Conservation (phyloP, 2,888 invertebrate species). For the Meta bourneti region DNA sequence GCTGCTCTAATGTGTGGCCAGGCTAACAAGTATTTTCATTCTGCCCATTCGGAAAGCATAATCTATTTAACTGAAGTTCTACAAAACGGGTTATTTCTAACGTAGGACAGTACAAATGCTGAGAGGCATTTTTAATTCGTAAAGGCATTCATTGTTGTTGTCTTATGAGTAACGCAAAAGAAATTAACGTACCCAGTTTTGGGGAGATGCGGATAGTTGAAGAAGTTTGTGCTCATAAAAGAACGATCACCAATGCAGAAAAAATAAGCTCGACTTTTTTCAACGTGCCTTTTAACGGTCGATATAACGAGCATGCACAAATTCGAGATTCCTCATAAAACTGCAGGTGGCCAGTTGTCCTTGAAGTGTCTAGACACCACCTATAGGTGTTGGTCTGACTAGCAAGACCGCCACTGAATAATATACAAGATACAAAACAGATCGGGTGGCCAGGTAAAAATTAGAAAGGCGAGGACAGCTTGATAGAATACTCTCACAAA, state of each 20-base stretch:
- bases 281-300: background rate
- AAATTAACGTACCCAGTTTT: no score
- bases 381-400: constrained; percentile 31
- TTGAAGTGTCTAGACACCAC: constrained; percentile 47
- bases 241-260: background rate
- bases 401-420: background rate
- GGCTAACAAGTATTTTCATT: no score
- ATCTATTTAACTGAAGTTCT: no score
- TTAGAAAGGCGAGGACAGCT: background rate
- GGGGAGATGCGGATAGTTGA: background rate
- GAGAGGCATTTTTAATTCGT: no score
- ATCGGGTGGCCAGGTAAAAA: background rate
- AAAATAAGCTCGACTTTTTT: background rate
- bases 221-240: background rate
- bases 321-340: constrained; percentile 7
- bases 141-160: no score
- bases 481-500: background rate
- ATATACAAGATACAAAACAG: background rate
- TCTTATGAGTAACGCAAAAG: background rate
- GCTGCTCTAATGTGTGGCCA: no score
- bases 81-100: no score
- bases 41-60: no score
- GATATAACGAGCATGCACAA: background rate
- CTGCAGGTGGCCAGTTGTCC: constrained; percentile 36
- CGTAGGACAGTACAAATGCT: no score